phyloP scores from a whole-genome alignment of 30 jellyfish, hydroid and myxozoan genomes.

The Haliclystus octoradiatus region DNA sequence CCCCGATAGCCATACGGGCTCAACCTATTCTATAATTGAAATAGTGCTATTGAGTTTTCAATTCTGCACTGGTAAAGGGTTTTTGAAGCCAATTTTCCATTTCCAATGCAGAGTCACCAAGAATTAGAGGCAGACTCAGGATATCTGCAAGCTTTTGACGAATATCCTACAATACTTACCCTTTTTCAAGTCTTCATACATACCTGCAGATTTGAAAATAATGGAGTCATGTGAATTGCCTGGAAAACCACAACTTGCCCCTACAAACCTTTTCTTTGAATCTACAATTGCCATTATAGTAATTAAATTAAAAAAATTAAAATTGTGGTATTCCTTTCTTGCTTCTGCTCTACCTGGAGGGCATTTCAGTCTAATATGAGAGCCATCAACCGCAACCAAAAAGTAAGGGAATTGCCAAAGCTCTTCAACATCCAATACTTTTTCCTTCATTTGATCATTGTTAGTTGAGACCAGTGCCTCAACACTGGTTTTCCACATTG shows the following conservation, averaged over 20 bases:
- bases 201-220: conserved; percentile 21
- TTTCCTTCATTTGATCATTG: conserved; percentile 12
- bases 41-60: conserved; percentile 15
- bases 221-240: conserved; percentile 40
- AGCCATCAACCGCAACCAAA: conserved; percentile 34
- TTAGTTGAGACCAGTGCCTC: conserved; percentile 20
- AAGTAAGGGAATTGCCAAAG: conserved; percentile 33
- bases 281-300: conserved; percentile 29
- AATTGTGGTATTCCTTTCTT: conserved; percentile 36
- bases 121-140: conserved; percentile 5
- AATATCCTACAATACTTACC: conserved; percentile 9
- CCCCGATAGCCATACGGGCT: conserved; percentile 23
- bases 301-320: conserved; percentile 11
- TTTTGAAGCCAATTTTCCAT: conserved; percentile 17
- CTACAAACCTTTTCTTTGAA: conserved; percentile 23
- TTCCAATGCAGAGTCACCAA: conserved; percentile 38
- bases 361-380: conserved; percentile 24
- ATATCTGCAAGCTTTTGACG: conserved; percentile 1
- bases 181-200: conserved; percentile 3
- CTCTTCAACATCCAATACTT: conserved; percentile 16
- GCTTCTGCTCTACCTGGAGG: conserved; percentile 36
- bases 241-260: conserved; percentile 55
- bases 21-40: conserved; percentile 22
- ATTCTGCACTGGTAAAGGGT: conserved; percentile 25
- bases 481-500: conserved; percentile 39